Evolutionary conservation across 2,888 invertebrate genomes (phyloP).

Genomic region (Pteria penguin): DNA sequence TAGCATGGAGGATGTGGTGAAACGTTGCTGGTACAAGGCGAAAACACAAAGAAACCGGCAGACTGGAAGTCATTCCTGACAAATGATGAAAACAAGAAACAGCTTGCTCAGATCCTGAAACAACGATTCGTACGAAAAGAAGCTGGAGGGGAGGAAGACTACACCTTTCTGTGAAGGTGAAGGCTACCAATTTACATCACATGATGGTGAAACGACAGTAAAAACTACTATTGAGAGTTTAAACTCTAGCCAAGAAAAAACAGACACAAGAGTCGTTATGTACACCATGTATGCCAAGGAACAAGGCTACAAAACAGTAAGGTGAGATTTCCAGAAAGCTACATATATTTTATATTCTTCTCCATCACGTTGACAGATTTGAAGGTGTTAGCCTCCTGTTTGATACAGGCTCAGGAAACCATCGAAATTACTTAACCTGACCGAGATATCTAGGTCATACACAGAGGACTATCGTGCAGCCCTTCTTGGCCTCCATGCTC

Average conservation of each 20-base stretch:
- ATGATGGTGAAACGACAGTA: slow-evolving; percentile 25
- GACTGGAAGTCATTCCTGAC: too few relatives aligned
- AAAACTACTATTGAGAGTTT: slow-evolving; percentile 18
- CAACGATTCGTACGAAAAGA: too few relatives aligned
- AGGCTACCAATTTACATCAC: slow-evolving; percentile 21
- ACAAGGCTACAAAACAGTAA: slow-evolving; percentile 27
- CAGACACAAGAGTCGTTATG: slow-evolving; percentile 34
- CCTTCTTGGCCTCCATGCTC: slow-evolving; percentile 38
- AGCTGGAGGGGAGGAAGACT: slow-evolving; percentile 30
- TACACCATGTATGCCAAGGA: slow-evolving; percentile 34
- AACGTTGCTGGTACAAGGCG: slow-evolving; percentile 12
- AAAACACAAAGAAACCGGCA: slow-evolving; percentile 27
- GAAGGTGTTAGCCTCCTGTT: slow-evolving; percentile 25
- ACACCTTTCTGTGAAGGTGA: slow-evolving; percentile 28
- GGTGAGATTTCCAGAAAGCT: slow-evolving; percentile 43
- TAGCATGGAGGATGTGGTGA: slow-evolving; percentile 20
- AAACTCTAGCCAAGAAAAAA: slow-evolving; percentile 39
- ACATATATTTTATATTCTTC: slow-evolving; percentile 44
- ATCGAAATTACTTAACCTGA: slow-evolving; percentile 28
- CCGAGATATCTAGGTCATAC: slow-evolving; percentile 15
- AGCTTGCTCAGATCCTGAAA: too few relatives aligned
- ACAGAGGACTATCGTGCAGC: slow-evolving; percentile 20
- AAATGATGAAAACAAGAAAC: too few relatives aligned
- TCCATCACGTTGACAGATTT: slow-evolving; percentile 22
- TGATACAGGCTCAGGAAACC: slow-evolving; percentile 34